phyloP scores from a whole-genome alignment of 2,888 invertebrate genomes.

The Beris chalybata region DNA sequence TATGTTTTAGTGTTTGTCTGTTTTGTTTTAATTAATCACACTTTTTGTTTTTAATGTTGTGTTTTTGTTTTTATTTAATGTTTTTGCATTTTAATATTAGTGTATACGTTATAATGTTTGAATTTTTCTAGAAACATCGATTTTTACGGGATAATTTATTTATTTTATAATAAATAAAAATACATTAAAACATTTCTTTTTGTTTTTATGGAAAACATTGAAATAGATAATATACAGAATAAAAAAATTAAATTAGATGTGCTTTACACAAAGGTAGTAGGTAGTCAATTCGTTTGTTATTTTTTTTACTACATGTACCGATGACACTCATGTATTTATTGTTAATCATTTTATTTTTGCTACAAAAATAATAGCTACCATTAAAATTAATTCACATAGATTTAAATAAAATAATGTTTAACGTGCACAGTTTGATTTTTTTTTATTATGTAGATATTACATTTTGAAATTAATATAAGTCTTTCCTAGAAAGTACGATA shows the following conservation, averaged over 20 bases:
- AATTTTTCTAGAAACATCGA: background rate
- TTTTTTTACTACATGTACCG: background rate
- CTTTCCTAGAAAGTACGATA: constrained; percentile 33
- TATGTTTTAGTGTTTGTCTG: too few species aligned
- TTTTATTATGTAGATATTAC: background rate
- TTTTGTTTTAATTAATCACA: too few species aligned
- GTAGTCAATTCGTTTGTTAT: background rate
- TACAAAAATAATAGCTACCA: constrained; percentile 25
- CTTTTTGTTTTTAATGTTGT: too few species aligned
- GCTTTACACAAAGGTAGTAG: background rate
- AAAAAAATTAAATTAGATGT: too few species aligned
- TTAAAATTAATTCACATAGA: constrained; percentile 9
- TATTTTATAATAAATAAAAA: constrained; percentile 5
- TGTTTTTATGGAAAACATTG: too few species aligned
- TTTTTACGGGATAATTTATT: background rate
- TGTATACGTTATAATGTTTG: too few species aligned
- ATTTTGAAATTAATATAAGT: constrained; percentile 18
- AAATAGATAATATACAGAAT: too few species aligned
- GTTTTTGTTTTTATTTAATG: too few species aligned
- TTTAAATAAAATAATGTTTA: constrained; percentile 4
- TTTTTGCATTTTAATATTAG: too few species aligned
- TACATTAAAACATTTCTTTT: constrained; percentile 24
- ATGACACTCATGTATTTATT: background rate
- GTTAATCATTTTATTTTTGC: background rate
- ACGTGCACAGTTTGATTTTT: background rate